Evolutionary conservation across 2,113 vertebrate species (phyloP).

Genomic region (Phaetusa simplex): DNA sequence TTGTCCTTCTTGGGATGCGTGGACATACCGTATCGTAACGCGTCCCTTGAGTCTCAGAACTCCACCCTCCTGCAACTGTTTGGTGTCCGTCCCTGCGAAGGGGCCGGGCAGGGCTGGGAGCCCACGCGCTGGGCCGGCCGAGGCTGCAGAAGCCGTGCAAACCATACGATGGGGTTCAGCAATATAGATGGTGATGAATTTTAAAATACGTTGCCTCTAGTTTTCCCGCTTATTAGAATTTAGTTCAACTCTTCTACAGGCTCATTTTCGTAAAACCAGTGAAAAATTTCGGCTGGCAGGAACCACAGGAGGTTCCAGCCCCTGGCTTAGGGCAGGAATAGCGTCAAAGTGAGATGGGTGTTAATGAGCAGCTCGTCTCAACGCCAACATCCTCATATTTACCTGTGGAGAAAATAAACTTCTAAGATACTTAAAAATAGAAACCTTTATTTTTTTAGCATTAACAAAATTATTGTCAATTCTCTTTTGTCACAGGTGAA

Average conservation of each 20-base stretch:
- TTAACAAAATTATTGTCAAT: rapidly evolving
- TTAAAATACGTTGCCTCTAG: background rate
- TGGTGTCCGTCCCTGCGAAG: background rate
- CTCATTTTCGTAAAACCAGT: background rate
- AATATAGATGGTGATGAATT: background rate
- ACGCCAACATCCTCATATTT: background rate
- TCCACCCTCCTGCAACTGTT: background rate
- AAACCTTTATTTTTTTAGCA: background rate
- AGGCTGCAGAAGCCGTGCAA: background rate
- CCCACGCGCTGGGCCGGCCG: background rate
- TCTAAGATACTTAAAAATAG: background rate
- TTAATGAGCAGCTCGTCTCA: background rate
- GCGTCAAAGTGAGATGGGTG: background rate
- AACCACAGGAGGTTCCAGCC: background rate
- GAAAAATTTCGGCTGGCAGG: background rate
- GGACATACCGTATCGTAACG: background rate
- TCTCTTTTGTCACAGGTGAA: conserved; percentile 81
- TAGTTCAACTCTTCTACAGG: background rate
- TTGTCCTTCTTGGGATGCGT: background rate
- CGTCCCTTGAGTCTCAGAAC: background rate
- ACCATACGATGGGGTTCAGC: background rate
- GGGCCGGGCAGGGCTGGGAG: background rate
- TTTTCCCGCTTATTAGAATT: background rate
- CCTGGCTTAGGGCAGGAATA: background rate
- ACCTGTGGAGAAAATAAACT: background rate